phyloP scores from a whole-genome alignment of 1,140 invertebrate species.

The Steinernema khuongi region DNA sequence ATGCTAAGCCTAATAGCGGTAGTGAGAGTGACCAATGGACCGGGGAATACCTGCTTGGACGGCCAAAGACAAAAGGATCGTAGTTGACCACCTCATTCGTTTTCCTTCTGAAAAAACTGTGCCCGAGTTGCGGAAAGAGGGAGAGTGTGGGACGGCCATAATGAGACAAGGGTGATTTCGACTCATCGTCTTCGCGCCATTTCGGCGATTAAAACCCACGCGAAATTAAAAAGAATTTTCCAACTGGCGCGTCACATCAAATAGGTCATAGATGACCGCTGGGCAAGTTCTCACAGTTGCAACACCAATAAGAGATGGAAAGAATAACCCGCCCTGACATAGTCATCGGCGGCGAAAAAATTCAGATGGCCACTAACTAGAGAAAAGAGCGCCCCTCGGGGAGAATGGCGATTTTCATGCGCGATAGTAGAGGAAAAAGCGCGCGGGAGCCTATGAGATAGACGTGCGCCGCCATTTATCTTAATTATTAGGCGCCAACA shows the following conservation, averaged over 20 bases:
- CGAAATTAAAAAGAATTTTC: background rate
- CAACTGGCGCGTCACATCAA: background rate
- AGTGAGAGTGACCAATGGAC: background rate
- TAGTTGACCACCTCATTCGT: conserved; percentile 4
- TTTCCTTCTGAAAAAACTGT: background rate
- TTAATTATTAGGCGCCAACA: conserved; percentile 9
- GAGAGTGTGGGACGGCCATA: background rate
- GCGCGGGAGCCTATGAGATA: no score
- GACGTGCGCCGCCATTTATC: conserved; percentile 8
- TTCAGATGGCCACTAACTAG: no score
- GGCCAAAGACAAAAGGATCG: background rate
- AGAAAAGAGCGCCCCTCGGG: no score
- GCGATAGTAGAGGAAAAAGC: no score
- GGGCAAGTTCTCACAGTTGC: background rate
- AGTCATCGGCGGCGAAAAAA: no score
- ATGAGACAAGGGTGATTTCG: background rate
- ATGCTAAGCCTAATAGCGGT: background rate
- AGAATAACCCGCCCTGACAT: no score
- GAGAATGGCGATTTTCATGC: no score
- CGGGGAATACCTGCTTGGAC: background rate
- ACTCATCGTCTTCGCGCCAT: background rate
- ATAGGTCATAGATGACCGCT: conserved; percentile 7
- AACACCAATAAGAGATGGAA: background rate
- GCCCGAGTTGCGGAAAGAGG: background rate
- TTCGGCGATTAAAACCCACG: background rate